phyloP scores from a whole-genome alignment of 1,140 invertebrate species.

The Bacillus rossius region DNA sequence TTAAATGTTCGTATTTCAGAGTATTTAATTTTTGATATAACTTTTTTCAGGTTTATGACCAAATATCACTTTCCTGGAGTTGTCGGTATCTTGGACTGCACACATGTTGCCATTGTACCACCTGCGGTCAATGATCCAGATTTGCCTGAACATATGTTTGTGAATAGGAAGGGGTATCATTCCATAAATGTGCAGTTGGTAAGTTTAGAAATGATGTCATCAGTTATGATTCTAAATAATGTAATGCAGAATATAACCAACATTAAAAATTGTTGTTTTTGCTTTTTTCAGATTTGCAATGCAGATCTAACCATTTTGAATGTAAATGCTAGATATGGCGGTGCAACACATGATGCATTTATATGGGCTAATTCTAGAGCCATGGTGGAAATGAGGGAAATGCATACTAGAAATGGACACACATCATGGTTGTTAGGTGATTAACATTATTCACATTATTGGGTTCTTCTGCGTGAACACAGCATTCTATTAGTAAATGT shows the following conservation, averaged over 20 bases:
- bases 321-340: slow-evolving; percentile 27
- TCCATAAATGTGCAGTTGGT: slow-evolving; percentile 15
- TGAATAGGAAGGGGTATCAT: slow-evolving; percentile 14
- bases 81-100: slow-evolving; percentile 10
- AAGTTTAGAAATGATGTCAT: slow-evolving; percentile 15
- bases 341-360: slow-evolving; percentile 28
- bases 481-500: no score
- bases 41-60: not conserved
- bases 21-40: no score
- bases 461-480: no score
- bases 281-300: slow-evolving; percentile 22
- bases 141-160: slow-evolving; percentile 4
- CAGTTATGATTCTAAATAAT: slow-evolving; percentile 21
- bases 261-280: not conserved
- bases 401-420: not conserved
- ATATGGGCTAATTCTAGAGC: slow-evolving; percentile 28
- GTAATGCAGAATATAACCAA: slow-evolving; percentile 16
- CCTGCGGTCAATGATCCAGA: slow-evolving; percentile 10
- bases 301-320: slow-evolving; percentile 20
- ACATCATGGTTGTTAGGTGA: no score
- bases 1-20: not conserved
- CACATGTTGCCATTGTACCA: slow-evolving; percentile 8
- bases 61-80: slow-evolving; percentile 17
- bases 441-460: no score
- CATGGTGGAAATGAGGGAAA: slow-evolving; percentile 15